Evolutionary conservation across 2,888 invertebrate species (phyloP).

Genomic region (Bugulina stolonifera): DNA sequence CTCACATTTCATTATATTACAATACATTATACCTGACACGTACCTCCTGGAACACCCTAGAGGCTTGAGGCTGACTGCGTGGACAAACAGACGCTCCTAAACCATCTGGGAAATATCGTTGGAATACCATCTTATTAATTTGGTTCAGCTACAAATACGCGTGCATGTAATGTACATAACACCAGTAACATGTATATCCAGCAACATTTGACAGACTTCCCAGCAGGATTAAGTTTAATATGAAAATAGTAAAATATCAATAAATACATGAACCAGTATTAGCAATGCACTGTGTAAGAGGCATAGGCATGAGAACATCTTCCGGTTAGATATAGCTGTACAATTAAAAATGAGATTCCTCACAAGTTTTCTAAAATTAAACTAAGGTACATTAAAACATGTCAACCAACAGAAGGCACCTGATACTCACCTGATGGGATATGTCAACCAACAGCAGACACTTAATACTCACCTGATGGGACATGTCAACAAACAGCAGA

Average conservation of each 20-base stretch:
- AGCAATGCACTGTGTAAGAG: neutral
- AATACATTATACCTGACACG: neutral
- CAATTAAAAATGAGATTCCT: no score
- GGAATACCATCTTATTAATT: slow-evolving; percentile 19
- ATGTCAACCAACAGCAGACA: neutral
- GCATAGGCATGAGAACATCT: neutral
- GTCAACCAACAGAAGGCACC: neutral
- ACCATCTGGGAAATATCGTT: slow-evolving; percentile 18
- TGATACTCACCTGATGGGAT: neutral
- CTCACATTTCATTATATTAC: neutral
- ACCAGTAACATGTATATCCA: neutral
- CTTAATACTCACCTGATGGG: neutral
- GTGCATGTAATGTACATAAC: neutral
- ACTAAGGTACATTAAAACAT: no score
- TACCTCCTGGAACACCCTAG: slow-evolving; percentile 7
- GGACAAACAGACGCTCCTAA: neutral
- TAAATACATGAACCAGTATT: neutral
- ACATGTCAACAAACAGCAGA: neutral
- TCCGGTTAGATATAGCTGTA: no score
- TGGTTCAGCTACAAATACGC: neutral
- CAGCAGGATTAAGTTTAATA: no score
- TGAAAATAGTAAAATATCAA: neutral
- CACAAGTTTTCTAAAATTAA: no score
- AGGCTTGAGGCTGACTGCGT: neutral
- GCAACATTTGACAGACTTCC: neutral